Evolutionary conservation across 1,140 invertebrate species (phyloP), one percentile per base, ranked within the genome.

Genomic region (Tetramorium parvispinum): DNA sequence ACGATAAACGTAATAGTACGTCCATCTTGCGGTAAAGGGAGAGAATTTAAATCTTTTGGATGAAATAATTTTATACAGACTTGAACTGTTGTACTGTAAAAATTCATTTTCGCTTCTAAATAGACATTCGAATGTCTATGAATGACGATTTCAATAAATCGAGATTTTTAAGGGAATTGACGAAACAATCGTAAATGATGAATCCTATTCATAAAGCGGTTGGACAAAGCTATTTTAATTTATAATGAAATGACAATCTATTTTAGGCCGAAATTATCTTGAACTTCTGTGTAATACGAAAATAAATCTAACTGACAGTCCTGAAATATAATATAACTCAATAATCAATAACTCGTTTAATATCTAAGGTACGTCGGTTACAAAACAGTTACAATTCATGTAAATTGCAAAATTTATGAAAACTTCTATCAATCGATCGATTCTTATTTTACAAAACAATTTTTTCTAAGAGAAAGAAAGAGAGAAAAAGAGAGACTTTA

Each of bases 11-110:
- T 70, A 66, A 43, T 21, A 51, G 21, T 82, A 57, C 21, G 46
- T 40, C 21, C 49, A 82, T 82, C 65, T 82, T 27, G 65, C 32
- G 65, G 65, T 32, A 66, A 70, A 70, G 5, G 10, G 3, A 43
- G 10, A n/a, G 37, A 71, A 71, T 57, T 43, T 51, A 37, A 78
- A 43, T 13, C 32, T 71, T 4, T n/a, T 43, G 46, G 16, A 66
- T 68, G 27, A 27, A 32, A n/a, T 6, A 7, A n/a, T 59, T 77
- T 77, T 13, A 55, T 55, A 16, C 13, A 59, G 13, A 16, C 53
- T 78, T 16, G 0, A n/a, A 65, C 24, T 78, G 32, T 3, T 40
- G 16, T 46, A 40, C n/a, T 51, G 27, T 3, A n/a, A 40, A 76
- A 11, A 37, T 2, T 0, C 13, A 49, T 37, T 79, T 8, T 66